Conservation (phyloP, 2,113 vertebrate species). For the Vombatus ursinus region DNA sequence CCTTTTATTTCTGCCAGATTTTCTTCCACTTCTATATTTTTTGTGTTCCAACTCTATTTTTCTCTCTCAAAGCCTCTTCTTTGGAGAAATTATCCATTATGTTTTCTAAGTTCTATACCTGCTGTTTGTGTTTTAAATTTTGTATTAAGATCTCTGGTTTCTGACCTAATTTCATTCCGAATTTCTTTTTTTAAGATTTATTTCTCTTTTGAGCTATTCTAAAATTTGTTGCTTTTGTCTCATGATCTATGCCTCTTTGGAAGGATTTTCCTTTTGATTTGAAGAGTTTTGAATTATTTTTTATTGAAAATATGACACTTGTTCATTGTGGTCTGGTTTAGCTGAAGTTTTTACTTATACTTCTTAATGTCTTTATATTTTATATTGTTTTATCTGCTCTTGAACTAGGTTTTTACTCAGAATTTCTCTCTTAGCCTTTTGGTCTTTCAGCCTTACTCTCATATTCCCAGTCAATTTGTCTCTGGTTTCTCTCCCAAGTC, state of each 20-base stretch:
- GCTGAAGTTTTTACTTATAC: background rate
- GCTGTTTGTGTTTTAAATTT: too few relatives aligned
- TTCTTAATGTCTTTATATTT: background rate
- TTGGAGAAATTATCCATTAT: too few relatives aligned
- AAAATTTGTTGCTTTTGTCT: background rate
- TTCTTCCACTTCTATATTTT: too few relatives aligned
- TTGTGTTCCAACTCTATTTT: too few relatives aligned
- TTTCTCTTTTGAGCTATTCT: background rate
- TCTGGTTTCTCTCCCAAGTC: background rate
- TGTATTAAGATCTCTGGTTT: too few relatives aligned
- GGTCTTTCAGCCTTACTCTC: background rate
- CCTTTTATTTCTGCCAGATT: too few relatives aligned
- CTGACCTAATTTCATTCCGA: background rate
- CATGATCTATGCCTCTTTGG: background rate
- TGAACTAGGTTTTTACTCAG: background rate
- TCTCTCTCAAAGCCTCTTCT: too few relatives aligned
- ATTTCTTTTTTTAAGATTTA: background rate
- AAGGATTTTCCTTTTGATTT: background rate
- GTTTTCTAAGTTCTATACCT: too few relatives aligned
- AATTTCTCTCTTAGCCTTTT: background rate
- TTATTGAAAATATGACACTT: background rate
- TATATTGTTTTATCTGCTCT: background rate
- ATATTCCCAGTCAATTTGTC: background rate
- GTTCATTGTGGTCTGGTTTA: background rate
- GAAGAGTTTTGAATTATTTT: background rate